Evolutionary conservation across 2,113 vertebrate species (phyloP).

Genomic region (Tragelaphus imberbis): DNA sequence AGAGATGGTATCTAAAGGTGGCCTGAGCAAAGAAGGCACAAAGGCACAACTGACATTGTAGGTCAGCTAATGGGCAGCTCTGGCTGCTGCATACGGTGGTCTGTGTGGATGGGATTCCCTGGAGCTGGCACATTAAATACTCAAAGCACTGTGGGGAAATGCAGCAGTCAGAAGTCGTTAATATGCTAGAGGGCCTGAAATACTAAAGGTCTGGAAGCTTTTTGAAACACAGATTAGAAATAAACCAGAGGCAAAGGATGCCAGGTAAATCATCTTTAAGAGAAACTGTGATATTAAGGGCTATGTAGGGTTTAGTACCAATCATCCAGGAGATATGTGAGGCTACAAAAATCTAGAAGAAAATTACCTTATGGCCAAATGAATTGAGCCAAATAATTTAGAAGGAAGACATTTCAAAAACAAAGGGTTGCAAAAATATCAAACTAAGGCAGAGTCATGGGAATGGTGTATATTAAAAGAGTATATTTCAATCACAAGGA

Average conservation of each 20-base stretch:
- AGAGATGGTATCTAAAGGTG: neutral
- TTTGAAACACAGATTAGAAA: neutral
- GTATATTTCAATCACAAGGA: neutral
- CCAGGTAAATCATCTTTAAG: neutral
- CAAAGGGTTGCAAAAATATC: neutral
- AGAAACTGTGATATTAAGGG: neutral
- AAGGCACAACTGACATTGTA: neutral
- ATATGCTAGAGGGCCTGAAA: neutral
- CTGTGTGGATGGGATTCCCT: neutral
- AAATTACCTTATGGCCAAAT: neutral
- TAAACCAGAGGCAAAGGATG: neutral
- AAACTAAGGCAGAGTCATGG: neutral
- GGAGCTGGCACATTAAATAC: too few species aligned
- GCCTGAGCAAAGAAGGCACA: neutral
- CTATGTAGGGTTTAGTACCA: neutral
- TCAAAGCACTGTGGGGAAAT: neutral
- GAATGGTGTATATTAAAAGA: neutral
- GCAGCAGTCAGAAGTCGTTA: neutral
- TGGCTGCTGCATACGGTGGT: neutral
- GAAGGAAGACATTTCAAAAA: neutral
- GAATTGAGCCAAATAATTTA: neutral
- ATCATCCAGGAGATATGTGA: neutral
- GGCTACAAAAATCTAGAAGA: neutral
- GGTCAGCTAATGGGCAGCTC: neutral
- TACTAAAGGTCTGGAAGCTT: neutral